Base-by-base conservation (phyloP, 1,140 invertebrate species). In the Tetragnatha versicolor region DNA sequence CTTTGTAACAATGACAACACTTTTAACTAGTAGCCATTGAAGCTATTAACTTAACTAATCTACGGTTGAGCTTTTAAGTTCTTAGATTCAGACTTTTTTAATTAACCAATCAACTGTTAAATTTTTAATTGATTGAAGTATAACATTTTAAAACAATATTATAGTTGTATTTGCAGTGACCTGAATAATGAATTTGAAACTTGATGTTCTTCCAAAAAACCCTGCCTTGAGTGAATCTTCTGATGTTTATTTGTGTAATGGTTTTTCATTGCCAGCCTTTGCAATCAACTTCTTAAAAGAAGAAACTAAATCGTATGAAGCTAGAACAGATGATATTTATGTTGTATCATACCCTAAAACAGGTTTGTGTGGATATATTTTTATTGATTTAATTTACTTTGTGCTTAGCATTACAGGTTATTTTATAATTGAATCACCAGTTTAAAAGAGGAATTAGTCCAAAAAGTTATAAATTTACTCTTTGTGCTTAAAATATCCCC, bases 311-410 rank as follows among this genome's bases (percentile, higher is more conserved):
- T 20, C 51, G 5, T 80, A 31, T 76, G 31, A 76, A 76, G 73
- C 70, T 2, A 75, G 58, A 35, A 47, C 39, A 7, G 79, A 80
- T 75, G 79, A 80, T 33, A 25, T 80, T 31, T 80, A 80, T 53
- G 42, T 80, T 17, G 45, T 76, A 35, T 80, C 79, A 4, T 80
- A 80, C 45, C 79, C 79, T 22, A 80, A 80, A 80, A 80, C 79
- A 55, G 79, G 79, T 80, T 58, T 25, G 10, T n/a, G 9, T 55
- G 17, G 10, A 35, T 33, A 17, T 5, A 29, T 37, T 22, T 14
- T 27, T 17, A 27, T 14, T 12, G 5, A 25, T 55, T 29, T 22
- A 14, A 10, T 22, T 9, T 31, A 27, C 22, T 22, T 27, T 17
- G n/a, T n/a, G 0, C 6, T 17, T n/a, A 20, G 4, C 42, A 47